Base-by-base conservation (phyloP, 2,797 vertebrate genomes). In the Cuniculus paca region DNA sequence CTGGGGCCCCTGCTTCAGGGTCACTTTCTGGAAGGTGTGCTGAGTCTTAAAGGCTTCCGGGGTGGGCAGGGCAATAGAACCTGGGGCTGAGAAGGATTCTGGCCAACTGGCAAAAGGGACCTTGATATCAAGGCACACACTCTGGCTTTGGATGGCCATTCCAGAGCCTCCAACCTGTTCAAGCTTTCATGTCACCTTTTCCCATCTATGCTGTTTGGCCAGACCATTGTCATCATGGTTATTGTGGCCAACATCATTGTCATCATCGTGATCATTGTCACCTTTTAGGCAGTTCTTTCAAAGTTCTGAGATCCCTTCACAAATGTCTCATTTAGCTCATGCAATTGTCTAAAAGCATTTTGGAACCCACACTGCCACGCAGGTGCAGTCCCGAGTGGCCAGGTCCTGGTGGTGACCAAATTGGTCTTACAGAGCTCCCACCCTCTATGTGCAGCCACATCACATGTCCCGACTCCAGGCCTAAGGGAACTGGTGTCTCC, bases 211-310 rank as follows among this genome's bases (percentile, higher is more conserved):
- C 52, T 96, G 65, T 88, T 80, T 54, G 31, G 54, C 70, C 1
- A 5, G 80, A 91, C 88, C 63, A n/a, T 39, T 24, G 0, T 52
- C 88, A 26, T 54, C 6, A 9, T n/a, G 54, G 56, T 34, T 1
- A 8, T 48, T 6, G 4, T 74, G 11, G 6, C 36, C 34, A 11
- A 48, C 22, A 2, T 34, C 28, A 34, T 36, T 16, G 13, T 20
- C 45, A 2, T 72, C 26, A 39, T 42, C 2, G 14, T 48, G 16
- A 48, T 56, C 48, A 34, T 54, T 1, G 14, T 48, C 39, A 68
- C 45, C 22, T 48, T 54, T 89, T 34, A 68, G 63, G 79, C 19
- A n/a, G 16, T 74, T 86, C 68, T 88, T 95, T 80, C 89, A 83
- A 91, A 58, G 72, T 72, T 68, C 58, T 60, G 60, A 65, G 16